Base-by-base conservation (phyloP, 2,797 vertebrate species). In the Chrysocyon brachyurus region DNA sequence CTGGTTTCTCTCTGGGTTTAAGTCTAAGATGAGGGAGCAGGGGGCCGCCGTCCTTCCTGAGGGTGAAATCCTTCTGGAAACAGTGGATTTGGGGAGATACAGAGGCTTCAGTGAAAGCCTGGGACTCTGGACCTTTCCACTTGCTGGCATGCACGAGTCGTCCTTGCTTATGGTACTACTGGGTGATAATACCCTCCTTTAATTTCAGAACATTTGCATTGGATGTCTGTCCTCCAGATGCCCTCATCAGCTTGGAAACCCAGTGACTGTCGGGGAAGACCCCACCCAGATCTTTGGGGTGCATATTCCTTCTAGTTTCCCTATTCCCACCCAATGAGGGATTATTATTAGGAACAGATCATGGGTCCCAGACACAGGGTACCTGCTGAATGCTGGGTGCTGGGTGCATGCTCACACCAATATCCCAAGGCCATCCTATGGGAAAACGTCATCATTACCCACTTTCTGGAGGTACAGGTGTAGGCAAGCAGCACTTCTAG, bases 121-220 rank as follows among this genome's bases (percentile, higher is more conserved):
- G 36, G 28, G 31, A 3, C 19, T 59, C 28, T 49, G 70, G 12
- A 0, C 9, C 5, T 17, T 70, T 59, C 17, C 0, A 0, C 15
- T 24, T 49, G 1, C 19, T 31, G 33, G 1, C 17, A 19, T 8
- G 56, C 4, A 49, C 64, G 26, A 64, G 19, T 16, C 33, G 2
- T 5, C 4, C n/a, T 78, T 87, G 46, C 11, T 33, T 9, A 49
- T 1, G 9, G 14, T 28, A 3, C 8, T n/a, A 1, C 5, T 17
- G 19, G 28, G 21, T 5, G 12, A 79, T 14, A 16, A 33, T 3
- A 3, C 3, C 5, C 14, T 46, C 31, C 1, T 89, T 83, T 36
- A 5, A 49, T 33, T 40, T 54, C 22, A n/a, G n/a, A 77, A 16
- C 19, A 6, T 75, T 73, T 56, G 52, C 70, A 2, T 4, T n/a